phyloP scores from a whole-genome alignment of 2,888 invertebrate genomes.

The Lissonota sp. region DNA sequence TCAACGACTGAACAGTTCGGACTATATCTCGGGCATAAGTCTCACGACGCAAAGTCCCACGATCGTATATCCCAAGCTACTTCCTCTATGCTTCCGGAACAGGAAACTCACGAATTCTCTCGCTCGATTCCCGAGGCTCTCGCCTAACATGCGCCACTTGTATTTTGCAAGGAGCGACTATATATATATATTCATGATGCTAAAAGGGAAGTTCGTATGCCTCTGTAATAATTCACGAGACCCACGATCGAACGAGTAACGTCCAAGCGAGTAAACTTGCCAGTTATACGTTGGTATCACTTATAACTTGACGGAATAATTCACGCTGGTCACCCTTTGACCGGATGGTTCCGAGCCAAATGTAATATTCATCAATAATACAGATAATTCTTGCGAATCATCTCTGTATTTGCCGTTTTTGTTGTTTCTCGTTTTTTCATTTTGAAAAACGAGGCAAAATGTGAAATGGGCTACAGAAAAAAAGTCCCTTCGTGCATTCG shows the following conservation, averaged over 20 bases:
- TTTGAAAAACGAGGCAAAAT: neutral
- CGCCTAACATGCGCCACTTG: constrained; percentile 16
- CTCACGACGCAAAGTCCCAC: constrained; percentile 2
- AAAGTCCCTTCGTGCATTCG: neutral
- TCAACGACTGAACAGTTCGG: constrained; percentile 14
- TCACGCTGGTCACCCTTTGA: constrained; percentile 42
- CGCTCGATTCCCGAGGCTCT: constrained; percentile 39
- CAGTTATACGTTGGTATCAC: constrained; percentile 17
- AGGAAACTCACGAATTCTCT: constrained; percentile 30
- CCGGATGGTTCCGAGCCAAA: constrained; percentile 17
- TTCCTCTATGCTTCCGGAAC: constrained; percentile 16
- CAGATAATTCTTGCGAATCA: neutral
- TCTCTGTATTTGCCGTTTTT: neutral
- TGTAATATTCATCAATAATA: constrained; percentile 30
- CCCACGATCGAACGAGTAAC: constrained; percentile 39
- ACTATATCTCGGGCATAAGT: constrained; percentile 11
- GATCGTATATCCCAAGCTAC: neutral
- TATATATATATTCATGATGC: constrained; percentile 8
- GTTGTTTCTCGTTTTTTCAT: neutral
- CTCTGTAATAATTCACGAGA: constrained; percentile 56
- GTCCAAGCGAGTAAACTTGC: constrained; percentile 22
- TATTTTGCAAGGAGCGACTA: constrained; percentile 36
- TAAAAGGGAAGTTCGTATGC: constrained; percentile 47
- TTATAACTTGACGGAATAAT: constrained; percentile 50
- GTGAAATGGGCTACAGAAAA: neutral